A percentile compares a stretch with the other conserved stretches of the same genome.
Conservation (phyloP, 2,113 vertebrate genomes). For the Scatophagus argus region DNA sequence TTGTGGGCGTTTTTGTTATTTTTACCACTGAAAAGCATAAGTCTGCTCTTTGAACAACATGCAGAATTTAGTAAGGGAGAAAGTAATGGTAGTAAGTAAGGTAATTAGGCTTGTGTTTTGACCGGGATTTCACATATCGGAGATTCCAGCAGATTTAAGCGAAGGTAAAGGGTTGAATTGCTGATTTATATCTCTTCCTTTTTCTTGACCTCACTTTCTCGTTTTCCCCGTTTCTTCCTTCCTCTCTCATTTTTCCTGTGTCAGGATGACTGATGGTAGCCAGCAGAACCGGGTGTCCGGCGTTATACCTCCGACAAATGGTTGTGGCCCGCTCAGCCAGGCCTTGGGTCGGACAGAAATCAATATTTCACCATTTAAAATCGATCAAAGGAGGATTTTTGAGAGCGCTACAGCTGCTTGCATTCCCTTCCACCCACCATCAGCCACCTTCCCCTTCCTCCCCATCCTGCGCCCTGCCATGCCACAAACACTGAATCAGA, state of each 20-base stretch:
- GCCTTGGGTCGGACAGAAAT: slow-evolving; percentile 99
- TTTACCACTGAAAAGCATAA: neutral
- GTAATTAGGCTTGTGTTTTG: neutral
- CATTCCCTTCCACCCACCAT: slow-evolving; percentile 86
- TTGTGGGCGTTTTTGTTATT: slow-evolving; percentile 20
- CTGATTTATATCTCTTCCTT: slow-evolving; percentile 70
- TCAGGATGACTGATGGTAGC: slow-evolving; percentile 85
- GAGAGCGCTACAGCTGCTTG: slow-evolving; percentile 92
- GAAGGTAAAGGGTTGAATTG: slow-evolving; percentile 44
- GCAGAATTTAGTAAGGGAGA: too few species aligned
- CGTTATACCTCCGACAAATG: slow-evolving; percentile 95
- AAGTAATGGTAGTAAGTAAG: too few species aligned
- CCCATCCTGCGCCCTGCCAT: slow-evolving; percentile 9
- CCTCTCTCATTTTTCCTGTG: slow-evolving; percentile 67
- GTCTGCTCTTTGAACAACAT: slow-evolving; percentile 8
- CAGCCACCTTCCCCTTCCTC: slow-evolving; percentile 82
- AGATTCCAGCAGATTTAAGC: slow-evolving; percentile 1
- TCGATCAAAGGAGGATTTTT: slow-evolving; percentile 98
- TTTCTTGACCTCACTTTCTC: slow-evolving; percentile 38
- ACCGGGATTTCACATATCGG: neutral
- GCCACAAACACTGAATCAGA: slow-evolving; percentile 98
- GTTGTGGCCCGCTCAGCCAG: slow-evolving; percentile 94
- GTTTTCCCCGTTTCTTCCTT: slow-evolving; percentile 34
- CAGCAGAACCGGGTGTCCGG: slow-evolving; percentile 91
- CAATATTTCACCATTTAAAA: slow-evolving; percentile 99